These are phyloP conservation scores for Sipha maydis DNA, from an alignment of 2,888 invertebrate genomes.

Conservation along the genomic window DNA sequence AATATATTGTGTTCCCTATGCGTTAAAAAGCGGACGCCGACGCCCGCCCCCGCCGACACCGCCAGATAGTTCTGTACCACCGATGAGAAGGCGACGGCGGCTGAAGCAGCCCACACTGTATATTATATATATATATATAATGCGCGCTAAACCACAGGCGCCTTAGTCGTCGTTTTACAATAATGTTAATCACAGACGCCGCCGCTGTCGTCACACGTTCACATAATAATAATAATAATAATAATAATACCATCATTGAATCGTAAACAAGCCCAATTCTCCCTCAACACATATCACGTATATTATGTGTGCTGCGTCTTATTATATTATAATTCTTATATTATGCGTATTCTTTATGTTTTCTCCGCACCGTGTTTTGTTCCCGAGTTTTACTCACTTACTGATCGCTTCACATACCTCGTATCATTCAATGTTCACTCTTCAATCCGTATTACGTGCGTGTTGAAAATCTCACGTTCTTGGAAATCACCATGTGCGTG, in stretches of 20 bases:
- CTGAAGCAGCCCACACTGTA: neutral
- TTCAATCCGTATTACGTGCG: neutral
- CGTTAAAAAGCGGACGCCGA: conserved; percentile 47
- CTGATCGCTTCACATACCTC: neutral
- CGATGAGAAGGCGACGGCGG: neutral
- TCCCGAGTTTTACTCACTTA: neutral
- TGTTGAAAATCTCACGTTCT: too few relatives aligned
- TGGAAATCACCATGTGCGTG: too few relatives aligned
- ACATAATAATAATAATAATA: conserved; percentile 14
- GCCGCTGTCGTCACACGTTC: conserved; percentile 18
- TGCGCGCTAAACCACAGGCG: conserved; percentile 53
- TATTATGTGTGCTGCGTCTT: neutral
- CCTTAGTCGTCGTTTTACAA: conserved; percentile 50
- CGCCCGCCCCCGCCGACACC: conserved; percentile 3
- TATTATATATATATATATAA: neutral
- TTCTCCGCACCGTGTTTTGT: too few relatives aligned
- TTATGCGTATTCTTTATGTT: neutral
- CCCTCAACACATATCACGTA: neutral
- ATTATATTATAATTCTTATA: neutral
- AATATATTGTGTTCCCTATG: conserved; percentile 27
- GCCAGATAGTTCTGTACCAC: neutral
- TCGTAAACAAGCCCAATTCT: conserved; percentile 22
- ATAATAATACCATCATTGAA: conserved; percentile 2
- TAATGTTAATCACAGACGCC: conserved; percentile 42
- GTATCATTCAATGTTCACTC: neutral